Percentiles rank a stretch among this genome's conserved stretches.
Conservation (phyloP, 1,140 invertebrate genomes). For the Drosophila eugracilis region DNA sequence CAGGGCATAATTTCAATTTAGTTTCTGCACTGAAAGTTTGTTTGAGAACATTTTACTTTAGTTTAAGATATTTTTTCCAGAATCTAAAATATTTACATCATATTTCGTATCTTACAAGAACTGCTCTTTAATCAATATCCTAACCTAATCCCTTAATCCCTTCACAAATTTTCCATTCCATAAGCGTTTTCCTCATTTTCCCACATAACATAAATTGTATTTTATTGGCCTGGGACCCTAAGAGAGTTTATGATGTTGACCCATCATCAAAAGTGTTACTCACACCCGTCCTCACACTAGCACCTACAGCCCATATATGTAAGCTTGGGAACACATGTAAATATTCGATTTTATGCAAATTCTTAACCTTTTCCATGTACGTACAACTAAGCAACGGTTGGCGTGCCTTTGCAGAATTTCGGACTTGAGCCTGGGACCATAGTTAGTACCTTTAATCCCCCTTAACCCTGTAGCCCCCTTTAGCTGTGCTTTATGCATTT, state of each 20-base stretch:
- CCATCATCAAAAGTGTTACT: constrained; percentile 47
- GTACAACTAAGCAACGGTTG: constrained; percentile 42
- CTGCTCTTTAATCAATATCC: not conserved
- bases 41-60: not conserved
- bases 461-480: not conserved
- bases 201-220: constrained; percentile 13
- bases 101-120: not conserved
- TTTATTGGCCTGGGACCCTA: constrained; percentile 9
- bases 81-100: no score
- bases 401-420: constrained; percentile 64
- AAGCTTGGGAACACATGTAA: constrained; percentile 44
- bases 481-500: constrained; percentile 38
- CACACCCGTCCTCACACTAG: constrained; percentile 13
- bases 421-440: constrained; percentile 6
- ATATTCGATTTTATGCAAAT: constrained; percentile 81
- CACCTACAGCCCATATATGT: not conserved
- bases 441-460: constrained; percentile 16
- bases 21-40: constrained; percentile 6
- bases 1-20: constrained; percentile 26
- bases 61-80: not conserved
- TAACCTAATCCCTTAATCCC: not conserved
- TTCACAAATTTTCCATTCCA: not conserved
- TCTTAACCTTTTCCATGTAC: constrained; percentile 68
- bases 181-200: not conserved
- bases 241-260: constrained; percentile 54